Conservation (phyloP, 92 coral and sea anemone genomes). For the Meandrina meandrites region DNA sequence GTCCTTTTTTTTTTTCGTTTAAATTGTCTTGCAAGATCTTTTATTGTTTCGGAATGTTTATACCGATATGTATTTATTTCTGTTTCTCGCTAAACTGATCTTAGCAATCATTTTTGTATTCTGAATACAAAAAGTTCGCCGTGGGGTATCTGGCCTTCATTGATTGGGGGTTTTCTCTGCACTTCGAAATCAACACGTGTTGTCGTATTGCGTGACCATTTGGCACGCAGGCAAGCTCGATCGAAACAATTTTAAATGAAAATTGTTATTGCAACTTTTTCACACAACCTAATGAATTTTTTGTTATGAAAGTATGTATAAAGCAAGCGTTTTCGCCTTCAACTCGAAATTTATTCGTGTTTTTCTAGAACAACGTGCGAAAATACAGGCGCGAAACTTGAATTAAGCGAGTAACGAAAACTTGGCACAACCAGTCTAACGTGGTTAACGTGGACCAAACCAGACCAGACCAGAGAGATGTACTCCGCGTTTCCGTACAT, state of each 20-base stretch:
- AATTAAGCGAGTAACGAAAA: constrained; percentile 7
- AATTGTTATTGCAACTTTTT: background rate
- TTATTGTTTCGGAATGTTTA: background rate
- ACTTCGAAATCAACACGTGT: background rate
- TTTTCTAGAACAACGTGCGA: constrained; percentile 3
- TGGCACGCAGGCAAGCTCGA: background rate
- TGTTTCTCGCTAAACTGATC: background rate
- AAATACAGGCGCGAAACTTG: constrained; percentile 46
- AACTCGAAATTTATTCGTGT: background rate
- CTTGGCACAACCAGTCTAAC: constrained; percentile 54
- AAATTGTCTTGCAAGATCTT: background rate
- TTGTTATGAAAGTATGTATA: background rate
- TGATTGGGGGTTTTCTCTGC: background rate
- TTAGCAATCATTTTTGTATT: too few species aligned
- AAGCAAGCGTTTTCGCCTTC: background rate
- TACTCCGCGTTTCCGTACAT: background rate
- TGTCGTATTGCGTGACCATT: background rate
- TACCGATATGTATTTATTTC: background rate
- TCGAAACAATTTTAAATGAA: background rate
- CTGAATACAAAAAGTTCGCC: too few species aligned
- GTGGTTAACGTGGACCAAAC: constrained; percentile 31
- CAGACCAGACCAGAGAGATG: background rate
- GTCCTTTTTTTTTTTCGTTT: too few species aligned
- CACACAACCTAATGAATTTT: background rate
- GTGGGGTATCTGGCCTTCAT: background rate